Evolutionary conservation across 2,113 vertebrate species (phyloP).

Genomic region (Paramisgurnus dabryanus): DNA sequence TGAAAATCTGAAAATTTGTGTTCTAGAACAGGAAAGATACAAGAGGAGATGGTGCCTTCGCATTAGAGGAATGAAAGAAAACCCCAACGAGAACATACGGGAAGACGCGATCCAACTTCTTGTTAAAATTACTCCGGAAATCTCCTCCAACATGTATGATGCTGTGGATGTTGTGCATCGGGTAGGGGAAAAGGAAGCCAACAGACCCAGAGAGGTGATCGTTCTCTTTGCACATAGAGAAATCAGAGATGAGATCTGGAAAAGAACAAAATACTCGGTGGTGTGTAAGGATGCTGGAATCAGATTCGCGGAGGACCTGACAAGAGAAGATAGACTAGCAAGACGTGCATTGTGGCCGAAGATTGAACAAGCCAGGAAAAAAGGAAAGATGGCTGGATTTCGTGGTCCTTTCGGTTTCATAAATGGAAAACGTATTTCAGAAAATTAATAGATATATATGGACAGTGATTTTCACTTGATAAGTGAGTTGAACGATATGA

Average conservation of each 20-base stretch:
- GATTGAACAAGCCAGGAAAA: constrained; percentile 26
- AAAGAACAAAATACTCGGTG: constrained; percentile 5
- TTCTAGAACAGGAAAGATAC: constrained; percentile 34
- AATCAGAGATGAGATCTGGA: constrained; percentile 33
- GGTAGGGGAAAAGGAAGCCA: background rate
- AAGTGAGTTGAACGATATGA: background rate
- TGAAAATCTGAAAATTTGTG: background rate
- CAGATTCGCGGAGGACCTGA: background rate
- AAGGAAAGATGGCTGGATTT: background rate
- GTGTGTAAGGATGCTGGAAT: constrained; percentile 24
- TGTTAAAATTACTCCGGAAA: background rate
- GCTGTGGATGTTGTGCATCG: constrained; percentile 22
- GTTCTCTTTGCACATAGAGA: constrained; percentile 13
- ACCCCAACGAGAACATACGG: background rate
- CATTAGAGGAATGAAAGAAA: constrained; percentile 31
- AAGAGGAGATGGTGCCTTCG: constrained; percentile 38
- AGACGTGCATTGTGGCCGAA: background rate
- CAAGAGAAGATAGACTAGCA: constrained; percentile 1
- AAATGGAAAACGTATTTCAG: background rate
- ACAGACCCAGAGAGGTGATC: constrained; percentile 8
- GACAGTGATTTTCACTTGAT: background rate
- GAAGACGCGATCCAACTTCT: background rate
- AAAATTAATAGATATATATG: background rate
- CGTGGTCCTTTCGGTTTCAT: background rate
- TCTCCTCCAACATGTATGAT: background rate